Evolutionary conservation across 2,113 vertebrate species (phyloP), one percentile per base, ranked within the genome.

Genomic region (Falco punctatus): DNA sequence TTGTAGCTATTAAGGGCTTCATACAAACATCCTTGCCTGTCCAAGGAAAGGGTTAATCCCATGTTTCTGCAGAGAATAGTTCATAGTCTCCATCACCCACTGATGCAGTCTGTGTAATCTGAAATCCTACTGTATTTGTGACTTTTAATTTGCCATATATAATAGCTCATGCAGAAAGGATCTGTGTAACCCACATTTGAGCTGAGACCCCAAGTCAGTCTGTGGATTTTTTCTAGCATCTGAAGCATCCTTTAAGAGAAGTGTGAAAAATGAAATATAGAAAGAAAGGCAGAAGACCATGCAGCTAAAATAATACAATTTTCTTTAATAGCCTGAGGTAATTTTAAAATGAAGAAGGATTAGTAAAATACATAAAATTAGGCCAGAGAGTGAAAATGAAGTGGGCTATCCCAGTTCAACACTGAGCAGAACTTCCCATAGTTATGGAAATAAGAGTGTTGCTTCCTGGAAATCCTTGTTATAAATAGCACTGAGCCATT

Each of bases 331-430:
- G 20, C 26, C 32, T 88, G 46, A 87, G 84, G 38, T 64, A 91
- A 75, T 74, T 89, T 72, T 92, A 81, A 87, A 87, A 94, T 92
- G 91, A 95, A 62, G 51, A 95, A 90, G 32, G 48, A 89, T 79
- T 92, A 96, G 14, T 48, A 91, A 95, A 96, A 77, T 64, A 44
- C 2, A 48, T 65, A 33, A 58, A 67, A 67, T 78, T n/a, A 75
- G 44, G 32, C 18, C 57, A 91, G 48, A 35, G 35, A 55, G 5
- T 40, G 54, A 88, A 86, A 88, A 86, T 74, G 21, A 73, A 62
- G 15, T 10, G 13, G 13, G 7, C 44, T 84, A 62, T 71, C 23
- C n/a, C 27, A 48, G 46, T 59, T 55, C n/a, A 88, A 55, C 40
- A 71, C 17, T 38, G 46, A 88, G 35, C 15, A 83, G 51, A 78